Conservation (phyloP, 1,140 invertebrate species). For the Nasonia vitripennis region DNA sequence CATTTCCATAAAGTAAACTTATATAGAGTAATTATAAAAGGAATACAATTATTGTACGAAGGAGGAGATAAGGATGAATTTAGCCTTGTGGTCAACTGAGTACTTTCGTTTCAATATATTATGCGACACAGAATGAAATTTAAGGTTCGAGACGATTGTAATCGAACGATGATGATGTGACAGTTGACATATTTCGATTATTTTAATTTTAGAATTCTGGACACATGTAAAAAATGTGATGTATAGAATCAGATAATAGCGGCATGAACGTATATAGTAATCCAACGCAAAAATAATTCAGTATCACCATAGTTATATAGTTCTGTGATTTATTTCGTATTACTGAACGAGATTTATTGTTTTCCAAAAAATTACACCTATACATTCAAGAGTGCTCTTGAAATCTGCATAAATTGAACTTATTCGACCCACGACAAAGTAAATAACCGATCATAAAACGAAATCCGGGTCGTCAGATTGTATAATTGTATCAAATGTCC, state of each 20-base stretch:
- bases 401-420: background rate
- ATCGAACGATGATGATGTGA: too few relatives aligned
- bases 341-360: background rate
- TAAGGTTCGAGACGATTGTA: too few relatives aligned
- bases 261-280: background rate
- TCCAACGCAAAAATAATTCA: background rate
- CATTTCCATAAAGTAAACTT: conserved; percentile 17
- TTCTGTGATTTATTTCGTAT: background rate
- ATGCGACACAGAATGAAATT: background rate
- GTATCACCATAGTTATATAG: background rate
- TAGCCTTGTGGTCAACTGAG: background rate
- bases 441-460: too few relatives aligned
- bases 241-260: background rate
- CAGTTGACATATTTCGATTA: background rate
- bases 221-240: background rate
- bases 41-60: background rate
- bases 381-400: background rate
- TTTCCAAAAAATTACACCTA: background rate
- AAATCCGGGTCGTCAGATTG: too few relatives aligned
- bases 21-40: background rate
- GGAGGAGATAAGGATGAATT: background rate
- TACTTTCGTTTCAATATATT: background rate
- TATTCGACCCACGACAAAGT: too few relatives aligned
- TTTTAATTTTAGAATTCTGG: background rate
- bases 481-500: too few relatives aligned